Conservation (phyloP, 2,888 invertebrate species). For the Thera britannica region DNA sequence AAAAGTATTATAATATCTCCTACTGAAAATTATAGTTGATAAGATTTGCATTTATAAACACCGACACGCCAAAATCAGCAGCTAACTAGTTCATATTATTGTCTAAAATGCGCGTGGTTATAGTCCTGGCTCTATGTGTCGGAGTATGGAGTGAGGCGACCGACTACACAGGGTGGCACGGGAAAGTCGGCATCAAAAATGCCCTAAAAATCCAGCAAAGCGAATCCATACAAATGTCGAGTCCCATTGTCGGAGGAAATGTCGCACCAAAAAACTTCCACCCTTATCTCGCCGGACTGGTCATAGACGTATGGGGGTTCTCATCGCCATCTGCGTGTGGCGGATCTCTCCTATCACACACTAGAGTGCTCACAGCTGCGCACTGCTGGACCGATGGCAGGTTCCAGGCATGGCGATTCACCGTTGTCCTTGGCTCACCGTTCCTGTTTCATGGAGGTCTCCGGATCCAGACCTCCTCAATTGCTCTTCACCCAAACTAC, state of each 20-base stretch:
- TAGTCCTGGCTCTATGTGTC: slow-evolving; percentile 45
- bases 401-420: slow-evolving; percentile 62
- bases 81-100: slow-evolving; percentile 31
- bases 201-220: slow-evolving; percentile 56
- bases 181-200: slow-evolving; percentile 60
- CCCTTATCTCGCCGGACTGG: slow-evolving; percentile 67
- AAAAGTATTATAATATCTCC: slow-evolving; percentile 36
- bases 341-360: slow-evolving; percentile 60
- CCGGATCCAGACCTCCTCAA: slow-evolving; percentile 51
- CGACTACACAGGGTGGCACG: slow-evolving; percentile 58
- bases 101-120: slow-evolving; percentile 48
- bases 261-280: slow-evolving; percentile 61
- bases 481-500: slow-evolving; percentile 62
- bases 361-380: slow-evolving; percentile 68
- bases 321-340: slow-evolving; percentile 64
- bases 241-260: slow-evolving; percentile 65
- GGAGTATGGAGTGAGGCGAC: slow-evolving; percentile 33
- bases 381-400: slow-evolving; percentile 72
- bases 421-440: slow-evolving; percentile 65
- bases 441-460: slow-evolving; percentile 67
- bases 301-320: slow-evolving; percentile 62
- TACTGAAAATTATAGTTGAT: slow-evolving; percentile 36
- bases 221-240: slow-evolving; percentile 46
- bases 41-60: slow-evolving; percentile 43
- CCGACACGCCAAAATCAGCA: slow-evolving; percentile 19